Evolutionary conservation across 2,888 invertebrate species (phyloP), one percentile per base, ranked within the genome.

Genomic region (Cephonodes hylas): DNA sequence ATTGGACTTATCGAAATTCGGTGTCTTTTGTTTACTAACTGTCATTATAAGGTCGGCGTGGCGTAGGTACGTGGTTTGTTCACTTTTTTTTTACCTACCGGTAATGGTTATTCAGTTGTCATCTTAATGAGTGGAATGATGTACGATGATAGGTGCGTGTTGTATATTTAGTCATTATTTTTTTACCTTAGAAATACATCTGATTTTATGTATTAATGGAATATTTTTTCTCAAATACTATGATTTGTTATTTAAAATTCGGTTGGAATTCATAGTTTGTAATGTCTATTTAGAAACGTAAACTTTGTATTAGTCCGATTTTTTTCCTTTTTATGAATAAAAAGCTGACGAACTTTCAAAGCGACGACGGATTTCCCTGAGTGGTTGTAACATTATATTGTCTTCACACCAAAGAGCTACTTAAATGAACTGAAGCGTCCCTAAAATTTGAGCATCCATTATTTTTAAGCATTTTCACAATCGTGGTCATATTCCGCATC

Each of bases 401-500:
- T 53, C 60, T 60, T 38, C 25, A 25, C 25, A 25, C 48, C 18
- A 25, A 38, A 42, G 42, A 38, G 42, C 71, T 73, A 73, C 80
- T 81, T 73, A 75, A 53, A 53, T 68, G 72, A 75, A 71, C 71
- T 72, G 73, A 69, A 80, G 77, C 67, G 65, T 68, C 73, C 76
- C 74, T 72, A 71, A 73, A 78, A 73, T 72, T 77, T 75, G 70
- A 74, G 73, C 73, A 74, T 73, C 79, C 73, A 42, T 42, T 75
- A 79, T 79, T 77, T 77, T 76, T 76, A 31, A 27, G 31, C 64
- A 72, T 69, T 74, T 76, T 72, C 66, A 64, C 64, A 70, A 76
- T 76, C 71, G 73, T 70, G 67, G 70, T 72, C 65, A 69, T 68
- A 72, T 73, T 72, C 70, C 62, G 62, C 65, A 60, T 67, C 61